Percentiles rank a stretch among this genome's conserved stretches.
These are phyloP conservation scores for Cyclura pinguis DNA, from an alignment of 2,797 vertebrate species.

Conservation along the genomic window DNA sequence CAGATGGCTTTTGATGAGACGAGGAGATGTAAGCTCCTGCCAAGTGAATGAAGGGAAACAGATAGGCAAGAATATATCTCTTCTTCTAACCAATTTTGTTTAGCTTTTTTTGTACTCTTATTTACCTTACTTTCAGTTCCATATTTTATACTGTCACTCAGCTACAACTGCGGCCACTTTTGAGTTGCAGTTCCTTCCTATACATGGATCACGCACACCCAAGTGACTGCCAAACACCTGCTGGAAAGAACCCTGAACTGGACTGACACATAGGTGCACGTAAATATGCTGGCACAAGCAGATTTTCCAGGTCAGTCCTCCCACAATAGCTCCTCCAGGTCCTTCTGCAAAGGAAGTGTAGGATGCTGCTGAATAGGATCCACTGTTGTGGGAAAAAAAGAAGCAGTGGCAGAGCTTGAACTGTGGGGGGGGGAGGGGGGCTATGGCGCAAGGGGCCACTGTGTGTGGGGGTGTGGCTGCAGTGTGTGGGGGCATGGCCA, in stretches of 20 bases:
- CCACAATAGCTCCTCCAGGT: neutral
- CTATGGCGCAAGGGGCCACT: too few species aligned
- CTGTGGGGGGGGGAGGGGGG: too few species aligned
- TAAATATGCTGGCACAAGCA: neutral
- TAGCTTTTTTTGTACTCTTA: neutral
- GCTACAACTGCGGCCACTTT: neutral
- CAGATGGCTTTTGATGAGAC: constrained; percentile 98
- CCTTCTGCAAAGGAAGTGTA: neutral
- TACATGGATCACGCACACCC: neutral
- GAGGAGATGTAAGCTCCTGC: constrained; percentile 95
- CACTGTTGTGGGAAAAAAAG: neutral
- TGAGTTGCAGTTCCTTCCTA: neutral
- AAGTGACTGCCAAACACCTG: neutral
- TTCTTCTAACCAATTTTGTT: neutral
- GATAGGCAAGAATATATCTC: neutral
- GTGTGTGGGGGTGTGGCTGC: too few species aligned
- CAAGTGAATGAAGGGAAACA: constrained; percentile 31
- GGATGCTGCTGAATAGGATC: neutral
- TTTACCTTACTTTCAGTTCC: neutral
- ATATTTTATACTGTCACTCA: neutral
- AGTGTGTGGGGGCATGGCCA: too few species aligned
- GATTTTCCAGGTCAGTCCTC: neutral
- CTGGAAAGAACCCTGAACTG: neutral
- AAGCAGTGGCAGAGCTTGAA: too few species aligned
- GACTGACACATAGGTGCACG: neutral